Base-by-base conservation (phyloP, 2,888 invertebrate genomes). In the Pristionchus arcanus region DNA sequence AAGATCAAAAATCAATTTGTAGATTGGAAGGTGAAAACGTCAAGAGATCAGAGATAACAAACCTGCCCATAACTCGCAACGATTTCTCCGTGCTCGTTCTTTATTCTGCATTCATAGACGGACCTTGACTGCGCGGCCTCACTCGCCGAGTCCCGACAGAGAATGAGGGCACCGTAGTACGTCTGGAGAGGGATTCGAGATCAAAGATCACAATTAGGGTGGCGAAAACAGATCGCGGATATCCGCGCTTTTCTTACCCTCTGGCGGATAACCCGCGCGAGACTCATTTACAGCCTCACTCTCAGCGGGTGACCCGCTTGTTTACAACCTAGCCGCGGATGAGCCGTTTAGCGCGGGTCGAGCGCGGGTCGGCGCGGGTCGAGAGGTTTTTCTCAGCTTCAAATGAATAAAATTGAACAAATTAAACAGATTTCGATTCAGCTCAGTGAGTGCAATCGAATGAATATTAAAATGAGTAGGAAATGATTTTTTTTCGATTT, bases 11-110 rank as follows among this genome's bases (percentile, higher is more conserved):
- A 34, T 37, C 74, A 68, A 68, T 28, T 28, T 31, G n/a, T 7
- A 68, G 25, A 28, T 68, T n/a, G n/a, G n/a, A n/a, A n/a, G n/a
- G n/a, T n/a, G n/a, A 25, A 63, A 21, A 63, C 7, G 34, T 34
- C 71, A 34, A 31, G n/a, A 31, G 34, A 71, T 71, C 34, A 13
- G 4, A 31, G 34, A 71, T 19, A 34, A 71, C 28, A 2, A 2
- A 87, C 87, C 71, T 87, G 87, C 42, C 87, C 87, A 71, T 87
- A 87, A 28, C 87, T 87, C 42, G 87, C 87, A n/a, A 71, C 37
- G 34, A 87, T 87, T 71, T 87, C 87, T 71, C 87, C 87, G 34
- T 81, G 66, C 49, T 81, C 81, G 28, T 89, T 89, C 59, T 31
- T 31, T 42, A 89, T 89, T 89, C 49, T 77, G 49, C 89, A 89